Base-by-base conservation (phyloP, 2,113 vertebrate genomes). In the Limnothrissa miodon region DNA sequence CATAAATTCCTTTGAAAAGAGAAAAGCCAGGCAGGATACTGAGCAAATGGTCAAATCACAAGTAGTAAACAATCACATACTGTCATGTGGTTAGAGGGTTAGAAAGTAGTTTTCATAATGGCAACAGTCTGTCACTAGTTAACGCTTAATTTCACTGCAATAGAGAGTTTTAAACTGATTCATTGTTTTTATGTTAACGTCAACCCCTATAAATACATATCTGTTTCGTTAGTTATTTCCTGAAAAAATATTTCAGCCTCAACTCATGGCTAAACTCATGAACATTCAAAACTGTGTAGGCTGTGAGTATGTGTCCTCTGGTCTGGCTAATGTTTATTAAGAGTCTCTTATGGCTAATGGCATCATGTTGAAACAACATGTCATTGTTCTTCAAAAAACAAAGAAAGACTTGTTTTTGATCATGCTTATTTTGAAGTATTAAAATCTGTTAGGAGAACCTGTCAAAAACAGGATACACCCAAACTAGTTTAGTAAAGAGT, bases 1-100 rank as follows among this genome's bases (percentile, higher is more conserved):
- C 33, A 74, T 74, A 74, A 74, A 74, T 74, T 74, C 33, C 66
- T 74, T n/a, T 33, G 15, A 13, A 74, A 33, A 33, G 66, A 74
- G 66, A 36, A 74, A 39, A 17, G 66, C 66, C 66, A 29, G 7
- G 59, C 59, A 74, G 21, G 51, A 19, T 23, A 19, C 33, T 74
- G 33, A 74, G 66, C 66, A 74, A 74, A 74, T 74, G 66, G 66
- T 36, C 29, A 33, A 36, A 39, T 74, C 66, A 39, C 66, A 36
- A 29, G 15, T 0, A 36, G 29, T 36, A 10, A 66, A 33, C 59
- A 59, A 25, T 25, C 25, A 4, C 56, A 2, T 62, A 62, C 23
- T 4, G 6, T 23, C 56, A 15, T 59, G 56, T 59, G 23, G 23
- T 9, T 10, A n/a, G n/a, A n/a, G n/a, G n/a, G n/a, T n/a, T n/a